Evolutionary conservation across 35 echinoderm and acorn worm species (phyloP).

Genomic region (Antedon bifida): DNA sequence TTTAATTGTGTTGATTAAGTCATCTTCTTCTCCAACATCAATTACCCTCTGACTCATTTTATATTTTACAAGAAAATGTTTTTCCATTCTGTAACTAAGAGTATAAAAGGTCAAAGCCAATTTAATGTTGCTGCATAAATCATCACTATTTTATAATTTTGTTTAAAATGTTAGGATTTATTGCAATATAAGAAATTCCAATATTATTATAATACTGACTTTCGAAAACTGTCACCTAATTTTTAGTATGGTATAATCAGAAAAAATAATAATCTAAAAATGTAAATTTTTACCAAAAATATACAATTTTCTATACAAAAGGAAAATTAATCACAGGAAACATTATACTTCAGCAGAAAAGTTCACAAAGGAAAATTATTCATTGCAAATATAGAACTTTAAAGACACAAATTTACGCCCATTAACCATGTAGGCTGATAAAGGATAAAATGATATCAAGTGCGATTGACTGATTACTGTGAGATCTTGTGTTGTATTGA

Average conservation of each 20-base stretch:
- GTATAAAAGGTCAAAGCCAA: too few species aligned
- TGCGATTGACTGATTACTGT: neutral
- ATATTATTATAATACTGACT: too few species aligned
- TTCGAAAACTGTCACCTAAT: too few species aligned
- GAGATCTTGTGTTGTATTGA: neutral
- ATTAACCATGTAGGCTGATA: neutral
- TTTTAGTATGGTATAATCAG: too few species aligned
- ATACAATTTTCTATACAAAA: too few species aligned
- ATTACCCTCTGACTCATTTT: constrained; percentile 7
- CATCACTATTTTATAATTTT: too few species aligned
- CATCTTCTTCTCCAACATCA: neutral
- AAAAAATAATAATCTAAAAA: too few species aligned
- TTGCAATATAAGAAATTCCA: too few species aligned
- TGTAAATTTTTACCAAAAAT: too few species aligned
- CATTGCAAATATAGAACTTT: neutral
- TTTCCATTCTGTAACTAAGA: neutral
- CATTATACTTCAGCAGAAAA: neutral
- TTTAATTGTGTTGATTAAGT: neutral
- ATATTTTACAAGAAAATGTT: constrained; percentile 19
- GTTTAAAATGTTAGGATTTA: too few species aligned
- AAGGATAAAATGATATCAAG: neutral
- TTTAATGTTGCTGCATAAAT: too few species aligned
- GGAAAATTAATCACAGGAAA: too few species aligned
- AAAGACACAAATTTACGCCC: constrained; percentile 7
- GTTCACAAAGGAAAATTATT: constrained; percentile 4